Evolutionary conservation across 2,113 vertebrate species (phyloP).

Genomic region (rabbit (Oryctolagus cuniculus)): mOryCun1.1 NC_091432.1:199426501-199427000

Average conservation of each 20-base stretch:
- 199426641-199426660: not conserved
- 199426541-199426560: constrained; percentile 97
- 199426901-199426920: not conserved
- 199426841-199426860: constrained; percentile 45
- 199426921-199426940: constrained; percentile 41
- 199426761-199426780: not conserved
- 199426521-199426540: constrained; percentile 94
- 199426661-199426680: not conserved
- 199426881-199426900: constrained; percentile 13
- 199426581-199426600: constrained; percentile 96
- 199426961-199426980: constrained; percentile 48
- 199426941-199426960: not conserved
- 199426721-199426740: not conserved
- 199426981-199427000: too few relatives aligned
- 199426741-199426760: not conserved
- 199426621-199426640: not conserved
- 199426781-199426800: not conserved
- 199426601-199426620: constrained; percentile 96
- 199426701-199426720: not conserved
- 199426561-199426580: constrained; percentile 95
- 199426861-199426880: constrained; percentile 55
- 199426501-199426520: constrained; percentile 95
- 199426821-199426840: not conserved
- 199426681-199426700: not conserved
- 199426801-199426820: not conserved